These are phyloP conservation scores for Thelohanellus kitauei DNA, from an alignment of 30 jellyfish, hydroid and myxozoan genomes.

Conservation along the genomic window DNA sequence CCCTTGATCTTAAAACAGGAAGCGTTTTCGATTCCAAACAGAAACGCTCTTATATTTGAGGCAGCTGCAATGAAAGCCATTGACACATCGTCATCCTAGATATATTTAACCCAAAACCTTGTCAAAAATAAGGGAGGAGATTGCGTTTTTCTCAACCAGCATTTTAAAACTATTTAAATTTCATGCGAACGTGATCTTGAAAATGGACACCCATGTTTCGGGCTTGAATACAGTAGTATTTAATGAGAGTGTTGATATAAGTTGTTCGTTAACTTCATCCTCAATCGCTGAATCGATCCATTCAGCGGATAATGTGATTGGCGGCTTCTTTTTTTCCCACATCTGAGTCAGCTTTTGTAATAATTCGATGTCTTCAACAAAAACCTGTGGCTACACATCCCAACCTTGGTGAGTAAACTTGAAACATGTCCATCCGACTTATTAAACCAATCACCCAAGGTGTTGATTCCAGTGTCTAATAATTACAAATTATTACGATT, in stretches of 20 bases:
- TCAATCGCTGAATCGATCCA: no score
- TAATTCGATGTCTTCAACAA: no score
- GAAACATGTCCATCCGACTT: slow-evolving; percentile 6
- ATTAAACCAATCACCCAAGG: slow-evolving; percentile 2
- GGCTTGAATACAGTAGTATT: no score
- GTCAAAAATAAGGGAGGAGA: background rate
- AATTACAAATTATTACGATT: background rate
- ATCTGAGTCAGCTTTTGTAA: no score
- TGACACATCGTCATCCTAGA: slow-evolving; percentile 48
- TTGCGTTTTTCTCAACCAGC: background rate
- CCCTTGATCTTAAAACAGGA: slow-evolving; percentile 60
- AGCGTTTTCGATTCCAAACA: slow-evolving; percentile 40
- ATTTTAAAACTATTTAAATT: background rate
- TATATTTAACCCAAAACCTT: background rate
- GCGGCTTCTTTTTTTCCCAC: no score
- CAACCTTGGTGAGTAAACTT: no score
- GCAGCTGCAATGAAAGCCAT: slow-evolving; percentile 93
- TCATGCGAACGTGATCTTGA: no score
- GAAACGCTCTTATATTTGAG: slow-evolving; percentile 42
- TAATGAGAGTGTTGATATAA: no score
- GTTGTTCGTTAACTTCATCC: no score
- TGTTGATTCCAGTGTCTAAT: background rate
- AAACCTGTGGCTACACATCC: no score
- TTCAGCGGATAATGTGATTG: no score
- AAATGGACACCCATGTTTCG: no score